Conservation (phyloP, 2,797 vertebrate species). For the Enteromius anoplus region DNA sequence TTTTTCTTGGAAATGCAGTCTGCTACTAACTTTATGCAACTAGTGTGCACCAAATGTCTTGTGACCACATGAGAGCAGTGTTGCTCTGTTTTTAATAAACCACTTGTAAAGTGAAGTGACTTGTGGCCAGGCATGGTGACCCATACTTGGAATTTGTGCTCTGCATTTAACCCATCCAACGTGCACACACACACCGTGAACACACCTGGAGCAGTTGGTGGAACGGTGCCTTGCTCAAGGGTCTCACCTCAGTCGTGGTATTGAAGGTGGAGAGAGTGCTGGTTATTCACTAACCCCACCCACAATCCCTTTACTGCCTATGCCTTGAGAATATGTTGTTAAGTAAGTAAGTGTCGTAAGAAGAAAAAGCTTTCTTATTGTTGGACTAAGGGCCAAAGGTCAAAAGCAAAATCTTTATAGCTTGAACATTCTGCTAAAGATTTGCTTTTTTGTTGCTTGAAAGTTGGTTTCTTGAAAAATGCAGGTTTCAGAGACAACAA, state of each 20-base stretch:
- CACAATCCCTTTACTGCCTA: background rate
- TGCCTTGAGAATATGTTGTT: background rate
- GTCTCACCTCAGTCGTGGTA: no score
- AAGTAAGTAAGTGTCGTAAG: background rate
- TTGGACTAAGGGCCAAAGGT: background rate
- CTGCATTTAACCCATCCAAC: no score
- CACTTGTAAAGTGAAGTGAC: no score
- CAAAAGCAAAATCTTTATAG: background rate
- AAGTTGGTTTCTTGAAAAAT: background rate
- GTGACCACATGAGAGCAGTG: constrained; percentile 5
- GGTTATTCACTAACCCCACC: no score
- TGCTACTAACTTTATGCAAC: background rate
- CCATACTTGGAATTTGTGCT: no score
- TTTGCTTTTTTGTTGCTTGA: background rate
- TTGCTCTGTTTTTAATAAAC: background rate
- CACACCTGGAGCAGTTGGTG: no score
- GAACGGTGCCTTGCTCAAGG: no score
- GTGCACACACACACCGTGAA: no score
- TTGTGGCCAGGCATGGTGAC: no score
- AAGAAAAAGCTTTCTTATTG: background rate
- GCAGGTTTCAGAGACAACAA: background rate
- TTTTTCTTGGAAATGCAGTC: background rate
- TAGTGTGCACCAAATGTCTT: background rate
- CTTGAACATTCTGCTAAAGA: background rate
- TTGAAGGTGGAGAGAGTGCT: no score